Percentiles rank a stretch among this genome's conserved stretches.
These are phyloP conservation scores for Periophthalmodon schlosseri DNA, from an alignment of 2,113 vertebrate genomes.

Conservation along the genomic window DNA sequence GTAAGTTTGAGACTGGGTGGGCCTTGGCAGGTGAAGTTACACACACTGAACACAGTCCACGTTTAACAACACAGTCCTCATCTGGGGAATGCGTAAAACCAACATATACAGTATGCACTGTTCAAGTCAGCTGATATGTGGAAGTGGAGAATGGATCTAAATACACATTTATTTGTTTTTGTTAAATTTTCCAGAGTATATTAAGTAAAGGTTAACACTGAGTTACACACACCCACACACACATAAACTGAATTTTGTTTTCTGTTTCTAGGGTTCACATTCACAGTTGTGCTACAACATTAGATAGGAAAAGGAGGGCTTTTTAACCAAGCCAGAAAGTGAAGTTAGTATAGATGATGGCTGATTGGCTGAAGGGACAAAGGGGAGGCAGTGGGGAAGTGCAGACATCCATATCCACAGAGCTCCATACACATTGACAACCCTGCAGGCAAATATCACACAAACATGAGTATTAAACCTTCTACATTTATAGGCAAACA, in stretches of 20 bases:
- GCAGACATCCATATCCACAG: constrained; percentile 73
- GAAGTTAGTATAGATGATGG: constrained; percentile 50
- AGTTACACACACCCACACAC: constrained; percentile 85
- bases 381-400: constrained; percentile 47
- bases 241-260: constrained; percentile 69
- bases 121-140: constrained; percentile 67
- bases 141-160: constrained; percentile 82
- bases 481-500: neutral
- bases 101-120: constrained; percentile 71
- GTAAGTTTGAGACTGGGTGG: constrained; percentile 76
- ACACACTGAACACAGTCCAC: constrained; percentile 84
- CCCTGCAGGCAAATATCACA: constrained; percentile 34
- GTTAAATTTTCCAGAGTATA: constrained; percentile 64
- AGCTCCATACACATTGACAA: constrained; percentile 68
- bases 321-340: constrained; percentile 76
- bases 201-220: constrained; percentile 91
- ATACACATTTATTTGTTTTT: constrained; percentile 80
- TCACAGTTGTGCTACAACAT: constrained; percentile 97
- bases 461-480: neutral
- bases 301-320: constrained; percentile 75
- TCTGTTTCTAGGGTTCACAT: constrained; percentile 90
- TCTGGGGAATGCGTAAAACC: constrained; percentile 69
- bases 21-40: constrained; percentile 84
- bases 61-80: constrained; percentile 75
- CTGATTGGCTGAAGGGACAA: constrained; percentile 55